Conservation (phyloP, 53 echinoderm and acorn worm genomes). For the Patiria pectinifera region DNA sequence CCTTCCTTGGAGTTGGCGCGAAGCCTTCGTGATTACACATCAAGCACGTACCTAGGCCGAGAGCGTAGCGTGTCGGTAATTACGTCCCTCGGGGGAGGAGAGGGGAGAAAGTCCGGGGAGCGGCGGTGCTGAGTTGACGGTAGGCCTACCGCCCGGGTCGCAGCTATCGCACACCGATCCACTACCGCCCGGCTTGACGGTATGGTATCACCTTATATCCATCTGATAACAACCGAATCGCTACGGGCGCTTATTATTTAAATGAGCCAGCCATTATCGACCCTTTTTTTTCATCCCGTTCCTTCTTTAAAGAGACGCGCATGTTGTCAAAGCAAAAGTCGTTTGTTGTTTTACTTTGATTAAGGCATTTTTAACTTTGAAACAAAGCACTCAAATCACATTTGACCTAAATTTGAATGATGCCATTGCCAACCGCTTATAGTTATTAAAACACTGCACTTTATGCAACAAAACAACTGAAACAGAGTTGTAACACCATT, state of each 20-base stretch:
- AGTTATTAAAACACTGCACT: too few species aligned
- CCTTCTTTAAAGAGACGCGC: background rate
- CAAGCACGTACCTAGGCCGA: conserved; percentile 65
- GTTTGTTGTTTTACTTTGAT: too few species aligned
- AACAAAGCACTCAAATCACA: too few species aligned
- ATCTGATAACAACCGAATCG: conserved; percentile 49
- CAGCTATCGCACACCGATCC: conserved; percentile 9
- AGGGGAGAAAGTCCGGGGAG: background rate
- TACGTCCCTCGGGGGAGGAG: conserved; percentile 50
- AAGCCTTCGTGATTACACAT: conserved; percentile 37
- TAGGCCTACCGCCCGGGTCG: background rate
- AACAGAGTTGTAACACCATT: too few species aligned
- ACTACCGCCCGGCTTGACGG: background rate
- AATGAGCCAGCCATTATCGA: conserved; percentile 42
- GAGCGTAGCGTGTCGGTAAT: conserved; percentile 69
- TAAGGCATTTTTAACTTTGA: too few species aligned
- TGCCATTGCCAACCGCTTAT: too few species aligned
- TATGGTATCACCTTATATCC: conserved; percentile 35
- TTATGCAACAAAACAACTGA: too few species aligned
- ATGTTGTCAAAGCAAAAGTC: background rate
- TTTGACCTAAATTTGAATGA: too few species aligned
- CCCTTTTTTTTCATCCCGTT: background rate
- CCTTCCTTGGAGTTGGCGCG: background rate
- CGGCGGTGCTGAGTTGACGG: background rate
- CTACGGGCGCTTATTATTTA: conserved; percentile 44